These are phyloP conservation scores for Brienomyrus brachyistius DNA, from an alignment of 2,113 vertebrate species.

Conservation along the genomic window DNA sequence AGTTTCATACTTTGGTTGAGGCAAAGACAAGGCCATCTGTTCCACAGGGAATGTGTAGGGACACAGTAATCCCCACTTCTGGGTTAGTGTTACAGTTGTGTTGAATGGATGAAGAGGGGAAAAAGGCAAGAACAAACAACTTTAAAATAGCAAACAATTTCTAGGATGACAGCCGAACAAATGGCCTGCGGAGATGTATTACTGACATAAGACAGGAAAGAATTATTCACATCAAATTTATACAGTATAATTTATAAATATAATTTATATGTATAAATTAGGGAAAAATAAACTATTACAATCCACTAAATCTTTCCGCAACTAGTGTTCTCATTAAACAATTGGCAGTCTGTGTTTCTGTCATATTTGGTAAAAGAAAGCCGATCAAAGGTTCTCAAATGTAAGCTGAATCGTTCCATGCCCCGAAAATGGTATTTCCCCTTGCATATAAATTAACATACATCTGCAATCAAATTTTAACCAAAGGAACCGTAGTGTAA, in stretches of 20 bases:
- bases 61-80: slow-evolving; percentile 6
- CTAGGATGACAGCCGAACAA: slow-evolving; percentile 59
- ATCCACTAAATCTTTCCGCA: slow-evolving; percentile 52
- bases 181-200: slow-evolving; percentile 61
- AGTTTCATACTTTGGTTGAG: slow-evolving; percentile 52
- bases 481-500: slow-evolving; percentile 50
- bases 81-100: slow-evolving; percentile 10
- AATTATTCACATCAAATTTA: slow-evolving; percentile 73
- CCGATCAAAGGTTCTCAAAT: slow-evolving; percentile 60
- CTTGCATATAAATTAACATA: slow-evolving; percentile 74
- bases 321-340: slow-evolving; percentile 48
- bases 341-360: slow-evolving; percentile 49
- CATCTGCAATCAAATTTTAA: slow-evolving; percentile 44
- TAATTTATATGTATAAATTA: slow-evolving; percentile 76
- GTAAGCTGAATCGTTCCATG: slow-evolving; percentile 60
- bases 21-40: slow-evolving; percentile 9
- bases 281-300: slow-evolving; percentile 56
- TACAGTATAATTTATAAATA: slow-evolving; percentile 89
- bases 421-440: slow-evolving; percentile 6
- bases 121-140: background rate
- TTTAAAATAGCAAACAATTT: slow-evolving; percentile 38
- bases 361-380: slow-evolving; percentile 74
- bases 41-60: background rate
- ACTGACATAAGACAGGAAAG: slow-evolving; percentile 46
- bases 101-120: background rate